phyloP scores from a whole-genome alignment of 2,113 vertebrate genomes.

The Calidris pygmaea region DNA sequence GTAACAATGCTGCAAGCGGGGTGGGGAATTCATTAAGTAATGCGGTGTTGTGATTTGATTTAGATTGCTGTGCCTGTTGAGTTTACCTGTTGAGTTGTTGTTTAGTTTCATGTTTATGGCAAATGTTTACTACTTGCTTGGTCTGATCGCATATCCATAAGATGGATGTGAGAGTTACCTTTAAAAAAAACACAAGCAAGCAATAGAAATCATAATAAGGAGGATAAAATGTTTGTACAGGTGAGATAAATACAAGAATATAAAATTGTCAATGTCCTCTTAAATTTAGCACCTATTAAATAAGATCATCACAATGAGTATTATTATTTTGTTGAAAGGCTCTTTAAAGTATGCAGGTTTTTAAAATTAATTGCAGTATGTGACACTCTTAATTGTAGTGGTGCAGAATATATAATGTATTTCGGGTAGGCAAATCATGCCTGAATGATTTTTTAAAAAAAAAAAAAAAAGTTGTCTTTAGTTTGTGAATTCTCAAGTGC shows the following conservation, averaged over 20 bases:
- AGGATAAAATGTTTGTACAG: neutral
- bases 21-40: neutral
- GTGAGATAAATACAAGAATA: neutral
- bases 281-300: neutral
- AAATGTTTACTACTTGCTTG: neutral
- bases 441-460: neutral
- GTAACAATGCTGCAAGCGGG: rapidly evolving
- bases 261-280: neutral
- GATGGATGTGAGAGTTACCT: neutral
- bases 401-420: neutral
- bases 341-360: neutral
- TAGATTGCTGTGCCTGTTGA: neutral
- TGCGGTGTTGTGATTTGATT: neutral
- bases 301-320: neutral
- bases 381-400: neutral
- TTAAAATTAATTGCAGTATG: neutral
- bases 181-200: neutral
- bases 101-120: neutral
- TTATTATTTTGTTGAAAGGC: neutral
- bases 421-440: neutral
- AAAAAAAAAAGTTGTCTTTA: neutral
- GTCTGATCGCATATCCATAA: neutral
- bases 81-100: neutral
- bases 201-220: neutral
- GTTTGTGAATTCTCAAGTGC: neutral